Evolutionary conservation across 2,113 vertebrate species (phyloP).

Genomic region (Fukomys damarensis): DNA sequence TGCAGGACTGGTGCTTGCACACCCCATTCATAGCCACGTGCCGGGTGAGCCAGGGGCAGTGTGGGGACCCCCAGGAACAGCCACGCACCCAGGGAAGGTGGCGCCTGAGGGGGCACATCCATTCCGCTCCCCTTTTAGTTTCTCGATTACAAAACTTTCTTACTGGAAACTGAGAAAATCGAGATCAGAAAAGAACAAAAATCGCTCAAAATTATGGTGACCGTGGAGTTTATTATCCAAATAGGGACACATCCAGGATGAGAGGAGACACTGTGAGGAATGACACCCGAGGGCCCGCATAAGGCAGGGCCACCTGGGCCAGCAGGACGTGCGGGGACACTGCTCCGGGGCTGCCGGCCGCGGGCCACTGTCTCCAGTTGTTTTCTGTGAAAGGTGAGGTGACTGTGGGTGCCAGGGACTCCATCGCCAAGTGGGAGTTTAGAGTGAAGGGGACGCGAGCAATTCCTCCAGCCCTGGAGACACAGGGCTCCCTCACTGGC

Average conservation of each 20-base stretch:
- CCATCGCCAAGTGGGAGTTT: not conserved
- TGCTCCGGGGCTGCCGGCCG: not conserved
- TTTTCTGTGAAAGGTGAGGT: accelerated
- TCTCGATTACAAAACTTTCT: not conserved
- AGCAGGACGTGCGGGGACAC: accelerated
- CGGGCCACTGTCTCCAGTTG: not conserved
- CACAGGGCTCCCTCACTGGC: accelerated
- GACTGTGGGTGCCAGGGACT: not conserved
- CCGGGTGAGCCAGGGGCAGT: no score
- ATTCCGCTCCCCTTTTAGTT: not conserved
- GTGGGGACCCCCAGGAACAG: not conserved
- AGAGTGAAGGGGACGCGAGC: no score
- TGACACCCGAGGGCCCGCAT: no score
- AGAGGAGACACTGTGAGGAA: accelerated
- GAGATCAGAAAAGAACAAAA: not conserved
- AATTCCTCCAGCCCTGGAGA: accelerated
- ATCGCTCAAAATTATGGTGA: not conserved
- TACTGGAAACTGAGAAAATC: not conserved
- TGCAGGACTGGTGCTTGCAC: no score
- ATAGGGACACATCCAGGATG: not conserved
- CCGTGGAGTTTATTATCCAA: not conserved
- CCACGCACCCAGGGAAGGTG: not conserved
- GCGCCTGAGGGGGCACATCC: no score
- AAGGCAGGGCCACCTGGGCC: not conserved
- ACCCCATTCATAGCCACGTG: not conserved